Base-by-base conservation (phyloP, 2,113 vertebrate genomes). In the Burhinus oedicnemus region DNA sequence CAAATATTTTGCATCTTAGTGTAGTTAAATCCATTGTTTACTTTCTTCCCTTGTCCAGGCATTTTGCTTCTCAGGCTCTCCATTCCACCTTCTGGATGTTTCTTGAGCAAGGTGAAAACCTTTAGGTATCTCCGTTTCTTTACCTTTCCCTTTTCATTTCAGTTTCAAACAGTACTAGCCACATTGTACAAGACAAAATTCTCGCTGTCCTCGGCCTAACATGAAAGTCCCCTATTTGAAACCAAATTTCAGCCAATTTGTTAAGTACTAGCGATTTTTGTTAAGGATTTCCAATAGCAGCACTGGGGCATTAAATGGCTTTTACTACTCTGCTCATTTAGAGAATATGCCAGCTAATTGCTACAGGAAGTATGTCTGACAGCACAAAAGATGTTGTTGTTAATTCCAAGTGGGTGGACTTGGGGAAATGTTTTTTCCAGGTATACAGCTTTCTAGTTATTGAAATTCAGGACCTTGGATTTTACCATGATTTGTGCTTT, bases 1-100 rank as follows among this genome's bases (percentile, higher is more conserved):
- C 65, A 85, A 94, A 60, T 95, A 79, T 71, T 97, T 97, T 96
- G 68, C 92, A 95, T 91, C 91, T 97, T 95, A 84, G 61, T 96
- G 78, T 71, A 83, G 65, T 81, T 68, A 81, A 51, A 47, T 81
- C 61, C 91, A 51, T 83, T 87, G 55, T 95, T 96, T 93, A 45
- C 77, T 93, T 91, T 86, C 70, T 95, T 94, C 74, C 68, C n/a
- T 38, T 72, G 20, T 49, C 75, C 15, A 81, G 65, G 22, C 51
- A 74, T 87, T 83, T 94, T 90, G 75, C 60, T 92, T 88, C 84
- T 94, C 75, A 58, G 52, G 64, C 44, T 85, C 25, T 91, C 20
- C 79, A 9, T 95, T 96, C 77, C 32, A 77, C 51, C 12, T 60
- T 47, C 79, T 81, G 87, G 86, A 19, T 93, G 79, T 92, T 65